Percentiles rank a stretch among this genome's conserved stretches.
These are phyloP conservation scores for Eristalis arbustorum DNA, from an alignment of 2,888 invertebrate species.

Conservation along the genomic window DNA sequence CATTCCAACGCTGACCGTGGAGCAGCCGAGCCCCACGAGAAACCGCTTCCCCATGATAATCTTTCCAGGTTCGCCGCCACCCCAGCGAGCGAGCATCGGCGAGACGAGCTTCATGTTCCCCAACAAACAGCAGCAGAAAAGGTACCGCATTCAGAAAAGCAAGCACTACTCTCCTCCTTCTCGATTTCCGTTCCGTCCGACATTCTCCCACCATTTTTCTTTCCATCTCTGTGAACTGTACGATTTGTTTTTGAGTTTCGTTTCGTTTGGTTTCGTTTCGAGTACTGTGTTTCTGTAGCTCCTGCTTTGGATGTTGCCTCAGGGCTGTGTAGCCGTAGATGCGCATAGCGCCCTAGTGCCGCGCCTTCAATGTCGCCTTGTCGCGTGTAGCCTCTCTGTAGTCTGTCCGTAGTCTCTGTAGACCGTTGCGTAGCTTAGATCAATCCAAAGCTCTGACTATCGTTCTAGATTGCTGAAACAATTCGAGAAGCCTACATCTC, in stretches of 20 bases:
- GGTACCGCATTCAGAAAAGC: conserved; percentile 72
- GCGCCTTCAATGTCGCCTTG: conserved; percentile 49
- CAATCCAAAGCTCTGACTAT: conserved; percentile 53
- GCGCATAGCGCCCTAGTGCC: conserved; percentile 16
- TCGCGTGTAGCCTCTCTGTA: conserved; percentile 2
- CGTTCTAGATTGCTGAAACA: conserved; percentile 82
- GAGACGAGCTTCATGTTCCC: conserved; percentile 79
- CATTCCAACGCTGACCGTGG: conserved; percentile 85
- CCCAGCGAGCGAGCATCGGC: conserved; percentile 80
- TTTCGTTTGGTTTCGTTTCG: conserved; percentile 24
- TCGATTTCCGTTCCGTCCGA: conserved; percentile 63
- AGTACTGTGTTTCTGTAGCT: conserved; percentile 45
- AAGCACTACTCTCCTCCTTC: conserved; percentile 74
- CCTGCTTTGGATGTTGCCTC: conserved; percentile 56
- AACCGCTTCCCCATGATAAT: conserved; percentile 80
- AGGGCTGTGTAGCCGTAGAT: conserved; percentile 13
- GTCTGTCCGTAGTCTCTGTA: not conserved
- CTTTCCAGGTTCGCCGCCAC: conserved; percentile 83
- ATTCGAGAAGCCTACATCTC: conserved; percentile 84
- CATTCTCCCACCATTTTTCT: conserved; percentile 53
- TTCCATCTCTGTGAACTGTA: conserved; percentile 25
- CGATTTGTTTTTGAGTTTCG: not conserved
- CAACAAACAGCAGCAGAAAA: conserved; percentile 81
- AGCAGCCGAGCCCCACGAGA: conserved; percentile 86
- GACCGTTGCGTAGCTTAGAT: conserved; percentile 50